phyloP scores from a whole-genome alignment of 2,888 invertebrate genomes.

The Anticlea derivata region DNA sequence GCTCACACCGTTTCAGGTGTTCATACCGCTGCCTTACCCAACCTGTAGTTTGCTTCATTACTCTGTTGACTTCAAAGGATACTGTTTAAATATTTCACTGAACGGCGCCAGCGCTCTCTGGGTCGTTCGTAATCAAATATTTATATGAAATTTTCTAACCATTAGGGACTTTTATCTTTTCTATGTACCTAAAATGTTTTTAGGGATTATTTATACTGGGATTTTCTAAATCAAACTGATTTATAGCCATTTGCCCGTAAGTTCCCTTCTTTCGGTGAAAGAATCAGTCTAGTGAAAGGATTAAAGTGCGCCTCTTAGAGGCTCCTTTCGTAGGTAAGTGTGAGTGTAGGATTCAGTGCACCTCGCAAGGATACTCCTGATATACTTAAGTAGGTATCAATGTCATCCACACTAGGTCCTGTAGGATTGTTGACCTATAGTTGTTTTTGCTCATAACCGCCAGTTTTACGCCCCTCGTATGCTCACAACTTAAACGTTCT shows the following conservation, averaged over 20 bases:
- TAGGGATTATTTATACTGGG: neutral
- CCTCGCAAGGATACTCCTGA: too few species aligned
- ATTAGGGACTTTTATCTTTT: conserved; percentile 28
- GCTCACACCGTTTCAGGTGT: neutral
- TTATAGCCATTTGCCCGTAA: neutral
- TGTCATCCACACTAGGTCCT: too few species aligned
- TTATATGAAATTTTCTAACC: conserved; percentile 29
- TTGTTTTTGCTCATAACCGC: neutral
- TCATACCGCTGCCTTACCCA: neutral
- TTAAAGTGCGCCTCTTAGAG: too few species aligned
- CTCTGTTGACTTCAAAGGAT: conserved; percentile 33
- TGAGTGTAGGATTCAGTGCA: too few species aligned
- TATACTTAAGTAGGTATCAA: too few species aligned
- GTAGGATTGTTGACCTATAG: neutral
- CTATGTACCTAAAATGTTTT: conserved; percentile 5
- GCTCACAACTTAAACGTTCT: conserved; percentile 25
- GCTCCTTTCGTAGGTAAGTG: too few species aligned
- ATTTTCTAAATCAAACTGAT: neutral
- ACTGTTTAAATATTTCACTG: conserved; percentile 37
- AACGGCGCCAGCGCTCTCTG: conserved; percentile 8
- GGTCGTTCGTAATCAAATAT: conserved; percentile 31
- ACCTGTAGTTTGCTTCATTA: neutral
- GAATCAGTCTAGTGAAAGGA: too few species aligned
- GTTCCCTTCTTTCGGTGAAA: neutral
- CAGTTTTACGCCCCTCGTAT: conserved; percentile 12